These are phyloP conservation scores for Drosophila mayaguana DNA, from an alignment of 2,888 invertebrate genomes.

Conservation along the genomic window DNA sequence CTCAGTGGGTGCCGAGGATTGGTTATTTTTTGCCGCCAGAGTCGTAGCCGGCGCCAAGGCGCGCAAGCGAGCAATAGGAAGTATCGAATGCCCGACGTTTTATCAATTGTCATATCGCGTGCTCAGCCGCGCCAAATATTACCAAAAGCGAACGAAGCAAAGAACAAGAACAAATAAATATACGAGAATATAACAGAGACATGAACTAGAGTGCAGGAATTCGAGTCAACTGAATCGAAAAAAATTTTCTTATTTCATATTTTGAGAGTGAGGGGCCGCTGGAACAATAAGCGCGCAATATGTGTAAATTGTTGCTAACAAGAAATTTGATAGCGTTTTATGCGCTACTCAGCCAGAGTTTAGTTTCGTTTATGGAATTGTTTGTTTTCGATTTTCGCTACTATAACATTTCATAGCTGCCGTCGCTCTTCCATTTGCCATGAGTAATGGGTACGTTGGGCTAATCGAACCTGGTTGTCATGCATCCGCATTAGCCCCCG, in stretches of 20 bases:
- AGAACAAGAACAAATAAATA: constrained; percentile 36
- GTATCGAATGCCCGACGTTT: constrained; percentile 77
- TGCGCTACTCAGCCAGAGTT: constrained; percentile 33
- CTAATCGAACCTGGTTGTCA: constrained; percentile 67
- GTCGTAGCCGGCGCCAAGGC: constrained; percentile 10
- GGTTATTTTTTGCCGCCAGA: constrained; percentile 33
- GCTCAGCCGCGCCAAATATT: constrained; percentile 56
- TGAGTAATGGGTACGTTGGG: constrained; percentile 41
- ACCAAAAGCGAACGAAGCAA: constrained; percentile 48
- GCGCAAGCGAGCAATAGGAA: constrained; percentile 43
- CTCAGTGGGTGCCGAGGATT: constrained; percentile 21
- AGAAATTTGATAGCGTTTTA: constrained; percentile 70
- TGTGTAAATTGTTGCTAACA: constrained; percentile 76
- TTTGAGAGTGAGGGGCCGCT: constrained; percentile 9
- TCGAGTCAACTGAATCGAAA: constrained; percentile 48
- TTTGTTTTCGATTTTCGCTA: constrained; percentile 30
- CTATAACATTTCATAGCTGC: constrained; percentile 35
- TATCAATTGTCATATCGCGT: constrained; percentile 80
- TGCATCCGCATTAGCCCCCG: constrained; percentile 22
- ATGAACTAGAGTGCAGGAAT: constrained; percentile 48
- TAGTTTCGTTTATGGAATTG: constrained; percentile 39
- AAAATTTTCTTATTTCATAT: constrained; percentile 55
- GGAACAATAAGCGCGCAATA: constrained; percentile 31
- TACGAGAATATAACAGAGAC: not conserved
- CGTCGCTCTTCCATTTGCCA: constrained; percentile 17